Percentiles rank a stretch among this genome's conserved stretches.
Evolutionary conservation across 1,140 invertebrate species (phyloP).

Genomic region (Drosophila obscura): DNA sequence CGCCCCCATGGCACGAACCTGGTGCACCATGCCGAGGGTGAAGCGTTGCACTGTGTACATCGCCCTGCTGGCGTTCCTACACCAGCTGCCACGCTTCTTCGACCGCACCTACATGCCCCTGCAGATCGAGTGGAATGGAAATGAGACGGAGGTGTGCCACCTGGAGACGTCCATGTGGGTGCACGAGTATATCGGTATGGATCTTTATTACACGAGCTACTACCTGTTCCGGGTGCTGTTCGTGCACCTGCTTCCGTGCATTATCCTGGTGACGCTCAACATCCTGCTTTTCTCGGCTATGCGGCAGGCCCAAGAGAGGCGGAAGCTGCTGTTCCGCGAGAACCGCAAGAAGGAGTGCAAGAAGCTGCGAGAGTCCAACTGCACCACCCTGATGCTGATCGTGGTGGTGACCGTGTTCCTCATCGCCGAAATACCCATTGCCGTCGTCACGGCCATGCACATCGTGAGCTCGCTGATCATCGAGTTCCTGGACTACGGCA

Average conservation of each 20-base stretch:
- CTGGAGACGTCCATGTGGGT: conserved; percentile 88
- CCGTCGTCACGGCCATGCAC: conserved; percentile 93
- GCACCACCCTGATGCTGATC: conserved; percentile 97
- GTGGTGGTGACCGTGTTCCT: conserved; percentile 96
- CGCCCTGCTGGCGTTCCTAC: conserved; percentile 89
- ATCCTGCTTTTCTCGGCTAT: conserved; percentile 93
- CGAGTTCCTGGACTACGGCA: conserved; percentile 90
- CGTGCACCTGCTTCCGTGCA: conserved; percentile 95
- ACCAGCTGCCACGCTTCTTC: conserved; percentile 91
- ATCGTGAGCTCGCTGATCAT: conserved; percentile 90
- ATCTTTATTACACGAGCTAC: conserved; percentile 92
- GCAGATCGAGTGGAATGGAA: conserved; percentile 87
- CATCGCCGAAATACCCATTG: conserved; percentile 95
- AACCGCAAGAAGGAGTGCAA: conserved; percentile 93
- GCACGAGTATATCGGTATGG: conserved; percentile 86
- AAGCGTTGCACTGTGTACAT: conserved; percentile 91
- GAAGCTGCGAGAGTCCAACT: conserved; percentile 93
- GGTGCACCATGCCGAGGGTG: conserved; percentile 94
- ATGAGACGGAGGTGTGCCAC: conserved; percentile 86
- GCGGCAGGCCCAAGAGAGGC: conserved; percentile 90
- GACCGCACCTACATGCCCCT: conserved; percentile 85
- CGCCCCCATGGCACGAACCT: conserved; percentile 91
- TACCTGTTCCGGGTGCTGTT: conserved; percentile 94
- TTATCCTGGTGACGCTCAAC: conserved; percentile 94
- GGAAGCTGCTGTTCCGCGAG: conserved; percentile 92